Base-by-base conservation (phyloP, 2,888 invertebrate genomes). In the Oscheius sp. region DNA sequence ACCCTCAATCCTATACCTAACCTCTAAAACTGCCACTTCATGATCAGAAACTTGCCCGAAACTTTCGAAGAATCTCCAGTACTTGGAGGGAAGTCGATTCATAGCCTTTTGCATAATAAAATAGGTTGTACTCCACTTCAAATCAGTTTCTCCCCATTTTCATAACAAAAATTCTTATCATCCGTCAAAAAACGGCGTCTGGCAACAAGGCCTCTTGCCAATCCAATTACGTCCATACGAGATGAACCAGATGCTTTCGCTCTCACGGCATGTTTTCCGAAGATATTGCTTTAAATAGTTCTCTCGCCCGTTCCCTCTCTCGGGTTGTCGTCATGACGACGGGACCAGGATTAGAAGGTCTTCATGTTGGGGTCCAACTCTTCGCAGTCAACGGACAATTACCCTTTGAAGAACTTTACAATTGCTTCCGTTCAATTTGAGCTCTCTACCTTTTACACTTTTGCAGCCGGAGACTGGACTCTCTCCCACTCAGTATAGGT, bases 341-440 rank as follows among this genome's bases (percentile, higher is more conserved):
- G 11, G 42, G 7, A 11, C 60, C 35, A 37, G 60, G 60, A 60
- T 60, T 60, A 60, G 60, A 35, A 60, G 63, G 63, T 63, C 63
- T 63, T 63, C 63, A 32, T 63, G 48, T n/a, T 63, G 48, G 42
- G 42, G 42, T 42, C 50, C 63, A 60, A 60, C 33, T 58, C 13
- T 58, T 11, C 29, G 21, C 58, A 33, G 35, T 37, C 35, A 35
- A 37, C 60, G 29, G 48, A n/a, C 48, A 63, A 63, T 63, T 63
- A 63, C 50, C 63, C 29, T 63, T 63, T 63, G 63, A 47, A 10
- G 21, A 3, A 48, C 63, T 47, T 47, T 48, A 29, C 21, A 63
- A 63, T 63, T 63, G 63, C 63, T 63, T 63, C 63, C 63, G 62
- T 42, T 42, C 62, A n/a, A 42, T 63, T 48, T 33, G 42, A 42